Base-by-base conservation (phyloP, 2,113 vertebrate species). In the Saguinus imperator region DNA sequence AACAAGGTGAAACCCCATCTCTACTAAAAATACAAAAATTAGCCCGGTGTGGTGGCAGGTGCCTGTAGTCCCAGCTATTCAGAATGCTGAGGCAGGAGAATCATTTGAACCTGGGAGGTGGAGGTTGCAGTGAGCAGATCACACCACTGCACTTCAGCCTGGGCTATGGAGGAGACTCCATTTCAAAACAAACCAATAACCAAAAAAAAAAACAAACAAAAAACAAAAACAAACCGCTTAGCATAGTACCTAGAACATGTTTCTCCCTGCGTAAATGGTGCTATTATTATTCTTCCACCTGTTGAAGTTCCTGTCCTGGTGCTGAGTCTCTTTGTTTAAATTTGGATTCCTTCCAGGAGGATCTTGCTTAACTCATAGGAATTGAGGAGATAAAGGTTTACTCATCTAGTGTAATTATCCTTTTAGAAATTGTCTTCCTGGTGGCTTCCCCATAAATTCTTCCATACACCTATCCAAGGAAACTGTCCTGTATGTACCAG, bases 351-450 rank as follows among this genome's bases (percentile, higher is more conserved):
- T 91, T 77, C 92, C 20, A 17, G 57, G 40, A 93, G 32, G 61
- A 80, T 52, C 66, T 96, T 96, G 80, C 95, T 84, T 91, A 73
- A 91, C 29, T 81, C 32, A 18, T 1, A 70, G 75, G 35, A 85
- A 52, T 0, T 25, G 79, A 81, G n/a, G 50, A 72, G 40, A 64
- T 2, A 43, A 35, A n/a, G 43, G 18, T 94, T 95, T 94, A 79
- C 77, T 94, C 92, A 87, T 40, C 29, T 61, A 4, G 45, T 40
- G 13, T 58, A 76, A 87, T 72, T 27, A 37, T 61, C 87, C 45
- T 85, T 72, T 91, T 75, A 80, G 40, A 72, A 94, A 92, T 17
- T 83, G n/a, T 14, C 94, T 96, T 91, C 94, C 68, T 79, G 40
- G 29, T 94, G 32, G 73, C 40, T 68, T 91, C 70, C 82, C 4